Evolutionary conservation across 2,113 vertebrate species (phyloP).

Genomic region (Anguilla japonica): DNA sequence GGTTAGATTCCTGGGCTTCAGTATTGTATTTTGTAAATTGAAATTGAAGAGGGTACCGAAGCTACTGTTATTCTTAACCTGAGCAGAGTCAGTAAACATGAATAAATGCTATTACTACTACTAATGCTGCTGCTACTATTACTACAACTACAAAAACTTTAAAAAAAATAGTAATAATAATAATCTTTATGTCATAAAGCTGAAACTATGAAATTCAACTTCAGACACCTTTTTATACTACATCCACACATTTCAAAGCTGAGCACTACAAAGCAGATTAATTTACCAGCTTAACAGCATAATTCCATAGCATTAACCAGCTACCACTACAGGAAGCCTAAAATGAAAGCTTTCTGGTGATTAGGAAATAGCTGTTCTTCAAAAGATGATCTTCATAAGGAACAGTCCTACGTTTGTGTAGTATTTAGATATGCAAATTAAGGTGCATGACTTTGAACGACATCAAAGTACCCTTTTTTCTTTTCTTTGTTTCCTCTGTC

Average conservation of each 20-base stretch:
- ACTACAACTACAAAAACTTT: no score
- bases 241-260: background rate
- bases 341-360: conserved; percentile 12
- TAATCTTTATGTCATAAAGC: background rate
- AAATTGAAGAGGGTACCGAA: no score
- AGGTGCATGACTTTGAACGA: background rate
- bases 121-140: background rate
- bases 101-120: background rate
- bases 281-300: conserved; percentile 14
- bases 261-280: background rate
- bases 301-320: conserved; percentile 7
- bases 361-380: conserved; percentile 9
- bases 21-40: no score
- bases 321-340: background rate
- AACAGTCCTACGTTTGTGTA: background rate
- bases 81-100: no score
- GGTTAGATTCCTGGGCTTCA: background rate
- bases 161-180: background rate
- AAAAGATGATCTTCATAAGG: conserved; percentile 5
- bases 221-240: background rate
- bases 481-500: conserved; percentile 53
- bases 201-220: background rate
- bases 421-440: conserved; percentile 9
- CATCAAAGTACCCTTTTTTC: conserved; percentile 1
- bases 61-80: no score